A percentile compares a stretch with the other conserved stretches of the same genome.
These are phyloP conservation scores for Diachasma alloeum DNA, from an alignment of 1,140 invertebrate species.

Conservation along the genomic window DNA sequence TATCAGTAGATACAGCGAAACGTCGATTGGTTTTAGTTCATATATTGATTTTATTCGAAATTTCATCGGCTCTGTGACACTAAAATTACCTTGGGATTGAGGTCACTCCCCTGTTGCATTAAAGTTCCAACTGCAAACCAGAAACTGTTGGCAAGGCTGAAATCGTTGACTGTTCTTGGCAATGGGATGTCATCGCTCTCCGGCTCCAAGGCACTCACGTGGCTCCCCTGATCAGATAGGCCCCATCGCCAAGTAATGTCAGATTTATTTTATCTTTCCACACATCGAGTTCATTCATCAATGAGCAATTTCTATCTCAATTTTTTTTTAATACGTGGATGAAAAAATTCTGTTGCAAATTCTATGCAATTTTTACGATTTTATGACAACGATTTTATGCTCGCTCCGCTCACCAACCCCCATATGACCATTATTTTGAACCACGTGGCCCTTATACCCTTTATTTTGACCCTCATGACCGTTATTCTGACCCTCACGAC, in stretches of 20 bases:
- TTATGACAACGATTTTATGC: no score
- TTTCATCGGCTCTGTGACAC: conserved; percentile 20
- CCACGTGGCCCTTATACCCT: no score
- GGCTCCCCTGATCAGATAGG: conserved; percentile 55
- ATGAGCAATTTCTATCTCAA: not conserved
- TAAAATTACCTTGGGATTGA: conserved; percentile 79
- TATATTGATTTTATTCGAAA: no score
- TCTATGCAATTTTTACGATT: no score
- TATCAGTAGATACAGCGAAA: no score
- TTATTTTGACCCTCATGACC: no score
- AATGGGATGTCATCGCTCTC: conserved; percentile 62
- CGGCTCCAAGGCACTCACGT: conserved; percentile 58
- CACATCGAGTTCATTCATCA: not conserved
- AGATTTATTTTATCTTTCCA: conserved; percentile 53
- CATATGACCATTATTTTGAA: no score
- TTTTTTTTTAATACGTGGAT: no score
- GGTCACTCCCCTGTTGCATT: conserved; percentile 93
- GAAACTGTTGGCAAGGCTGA: conserved; percentile 83
- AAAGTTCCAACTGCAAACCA: conserved; percentile 94
- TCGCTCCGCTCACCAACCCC: no score
- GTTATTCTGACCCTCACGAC: no score
- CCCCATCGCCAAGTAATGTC: conserved; percentile 59
- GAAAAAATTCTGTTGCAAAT: no score
- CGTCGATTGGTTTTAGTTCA: no score
- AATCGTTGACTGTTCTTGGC: conserved; percentile 74